phyloP scores from a whole-genome alignment of 2,888 invertebrate genomes.

The Spilosoma lubricipeda region DNA sequence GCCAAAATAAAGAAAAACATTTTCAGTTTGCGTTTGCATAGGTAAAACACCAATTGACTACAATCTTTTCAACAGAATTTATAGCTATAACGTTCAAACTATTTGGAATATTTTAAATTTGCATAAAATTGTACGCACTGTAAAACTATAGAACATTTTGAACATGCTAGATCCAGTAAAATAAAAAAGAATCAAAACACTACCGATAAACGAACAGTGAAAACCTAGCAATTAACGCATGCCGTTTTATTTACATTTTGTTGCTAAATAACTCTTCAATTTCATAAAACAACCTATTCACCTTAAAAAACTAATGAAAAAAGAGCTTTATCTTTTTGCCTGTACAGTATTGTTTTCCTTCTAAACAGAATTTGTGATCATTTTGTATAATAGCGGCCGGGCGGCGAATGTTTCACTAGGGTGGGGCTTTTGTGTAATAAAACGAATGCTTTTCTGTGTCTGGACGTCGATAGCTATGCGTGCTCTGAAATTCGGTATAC shows the following conservation, averaged over 20 bases:
- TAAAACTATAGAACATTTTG: background rate
- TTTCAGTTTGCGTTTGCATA: background rate
- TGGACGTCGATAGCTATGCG: slow-evolving; percentile 68
- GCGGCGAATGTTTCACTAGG: slow-evolving; percentile 69
- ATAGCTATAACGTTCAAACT: background rate
- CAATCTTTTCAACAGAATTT: background rate
- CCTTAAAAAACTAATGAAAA: slow-evolving; percentile 39
- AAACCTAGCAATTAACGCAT: slow-evolving; percentile 79
- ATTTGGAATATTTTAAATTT: background rate
- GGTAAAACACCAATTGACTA: background rate
- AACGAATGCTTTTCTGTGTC: slow-evolving; percentile 74
- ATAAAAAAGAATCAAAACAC: slow-evolving; percentile 52
- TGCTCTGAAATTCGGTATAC: slow-evolving; percentile 57
- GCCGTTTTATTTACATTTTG: slow-evolving; percentile 76
- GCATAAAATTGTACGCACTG: background rate
- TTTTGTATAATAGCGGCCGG: slow-evolving; percentile 54
- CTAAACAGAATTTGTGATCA: slow-evolving; percentile 34
- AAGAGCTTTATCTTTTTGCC: slow-evolving; percentile 40
- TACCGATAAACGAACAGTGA: slow-evolving; percentile 72
- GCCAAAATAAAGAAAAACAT: background rate
- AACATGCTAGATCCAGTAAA: slow-evolving; percentile 52
- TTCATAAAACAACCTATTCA: slow-evolving; percentile 47
- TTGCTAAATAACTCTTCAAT: slow-evolving; percentile 50
- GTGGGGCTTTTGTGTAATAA: slow-evolving; percentile 76
- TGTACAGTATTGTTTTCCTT: slow-evolving; percentile 50